Evolutionary conservation across 2,797 vertebrate genomes (phyloP), one percentile per base, ranked within the genome.

Genomic region (Mormyrops boulengeri): DNA sequence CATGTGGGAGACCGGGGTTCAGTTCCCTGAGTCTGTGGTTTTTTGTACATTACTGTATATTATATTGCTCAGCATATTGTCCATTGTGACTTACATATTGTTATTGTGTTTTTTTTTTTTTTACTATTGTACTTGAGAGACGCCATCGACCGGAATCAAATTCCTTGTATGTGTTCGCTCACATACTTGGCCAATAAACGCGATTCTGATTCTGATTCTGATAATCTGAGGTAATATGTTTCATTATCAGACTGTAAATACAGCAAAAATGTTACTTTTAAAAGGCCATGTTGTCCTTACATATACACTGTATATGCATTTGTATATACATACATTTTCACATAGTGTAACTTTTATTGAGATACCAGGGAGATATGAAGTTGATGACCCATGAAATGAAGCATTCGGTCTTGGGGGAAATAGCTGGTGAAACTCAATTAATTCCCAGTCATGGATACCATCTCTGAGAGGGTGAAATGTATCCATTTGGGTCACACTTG

Each of bases 311-410:
- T 5, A 38, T 17, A 73, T 73, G 26, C 66, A 38, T 30, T 73
- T 38, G 66, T 73, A 34, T 38, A 73, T 73, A 38, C 66, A 38
- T 73, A 73, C 30, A 73, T 38, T 12, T 73, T 73, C 66, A 73
- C 66, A 69, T 69, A 38, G 66, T 14, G 8, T 50, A 49, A 22
- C 49, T 52, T 85, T 50, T 50, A 49, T 30, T 49, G 82, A 26
- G 41, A 49, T 50, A 47, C n/a, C 49, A 50, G 47, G n/a, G 82
- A 85, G 82, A 49, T 50, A 30, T 85, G 12, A 52, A 85, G 82
- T 50, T 85, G 82, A 85, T 85, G 82, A 52, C n/a, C 82, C 82
- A 50, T 85, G 82, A 50, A 50, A 50, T 85, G n/a, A 85, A 50
- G 82, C 44, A 30, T 85, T 22, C 26, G 14, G 49, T 85, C 82